Evolutionary conservation across 2,797 vertebrate genomes (phyloP).

Genomic region (Coendou prehensilis): DNA sequence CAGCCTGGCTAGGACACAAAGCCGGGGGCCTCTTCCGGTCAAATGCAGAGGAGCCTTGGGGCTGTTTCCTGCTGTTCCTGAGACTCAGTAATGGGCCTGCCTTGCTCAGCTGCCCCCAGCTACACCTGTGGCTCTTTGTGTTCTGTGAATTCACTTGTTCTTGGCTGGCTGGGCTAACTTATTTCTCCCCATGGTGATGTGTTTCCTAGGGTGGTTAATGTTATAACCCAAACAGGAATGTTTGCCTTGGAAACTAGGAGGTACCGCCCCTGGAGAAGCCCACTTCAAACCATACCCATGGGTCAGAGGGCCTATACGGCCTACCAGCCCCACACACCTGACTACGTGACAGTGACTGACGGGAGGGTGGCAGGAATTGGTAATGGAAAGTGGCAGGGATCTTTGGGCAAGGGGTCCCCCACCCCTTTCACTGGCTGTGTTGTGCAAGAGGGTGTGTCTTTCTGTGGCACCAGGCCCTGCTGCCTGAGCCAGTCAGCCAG

Average conservation of each 20-base stretch:
- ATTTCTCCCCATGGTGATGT: background rate
- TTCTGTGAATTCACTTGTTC: background rate
- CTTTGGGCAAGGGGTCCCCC: background rate
- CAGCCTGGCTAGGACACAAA: background rate
- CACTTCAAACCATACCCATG: too few relatives aligned
- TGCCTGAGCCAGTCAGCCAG: background rate
- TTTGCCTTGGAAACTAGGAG: background rate
- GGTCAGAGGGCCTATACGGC: fast-evolving
- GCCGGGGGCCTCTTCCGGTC: fast-evolving
- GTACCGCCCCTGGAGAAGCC: background rate
- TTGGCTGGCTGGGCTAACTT: background rate
- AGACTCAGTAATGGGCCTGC: background rate
- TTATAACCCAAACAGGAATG: background rate
- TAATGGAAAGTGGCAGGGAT: fast-evolving
- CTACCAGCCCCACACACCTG: background rate
- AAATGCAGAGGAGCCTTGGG: background rate
- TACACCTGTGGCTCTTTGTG: background rate
- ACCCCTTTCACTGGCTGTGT: fast-evolving
- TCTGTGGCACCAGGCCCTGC: background rate
- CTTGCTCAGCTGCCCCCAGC: background rate
- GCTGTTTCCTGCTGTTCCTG: background rate
- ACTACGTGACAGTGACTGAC: background rate
- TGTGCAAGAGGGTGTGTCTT: background rate
- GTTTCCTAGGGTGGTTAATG: background rate
- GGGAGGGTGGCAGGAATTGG: background rate